These are phyloP conservation scores for Festucalex cinctus DNA, from an alignment of 2,113 vertebrate species.

Conservation along the genomic window DNA sequence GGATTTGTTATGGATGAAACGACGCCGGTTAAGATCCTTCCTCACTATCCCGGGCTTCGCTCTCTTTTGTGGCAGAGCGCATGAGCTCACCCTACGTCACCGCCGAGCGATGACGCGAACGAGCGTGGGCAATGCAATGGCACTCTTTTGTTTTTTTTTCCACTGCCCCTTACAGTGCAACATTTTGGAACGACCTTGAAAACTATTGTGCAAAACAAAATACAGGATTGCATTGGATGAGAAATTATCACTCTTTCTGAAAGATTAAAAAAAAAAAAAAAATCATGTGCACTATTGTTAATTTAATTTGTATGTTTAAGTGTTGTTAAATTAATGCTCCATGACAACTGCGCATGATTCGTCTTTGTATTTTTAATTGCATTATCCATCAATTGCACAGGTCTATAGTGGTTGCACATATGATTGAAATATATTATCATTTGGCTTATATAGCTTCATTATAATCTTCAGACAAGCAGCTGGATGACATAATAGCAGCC, in stretches of 20 bases:
- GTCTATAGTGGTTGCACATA: not conserved
- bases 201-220: too few species aligned
- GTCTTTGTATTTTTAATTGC: not conserved
- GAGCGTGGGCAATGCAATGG: not conserved
- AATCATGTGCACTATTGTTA: too few species aligned
- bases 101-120: not conserved
- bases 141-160: too few species aligned
- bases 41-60: conserved; percentile 2
- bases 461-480: not conserved
- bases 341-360: not conserved
- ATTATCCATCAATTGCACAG: not conserved
- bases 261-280: too few species aligned
- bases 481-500: not conserved
- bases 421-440: not conserved
- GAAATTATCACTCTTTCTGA: too few species aligned
- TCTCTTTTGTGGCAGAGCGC: not conserved
- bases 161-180: too few species aligned
- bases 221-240: too few species aligned
- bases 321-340: not conserved
- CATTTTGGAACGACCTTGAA: too few species aligned
- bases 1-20: conserved; percentile 22
- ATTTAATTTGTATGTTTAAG: too few species aligned
- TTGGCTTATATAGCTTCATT: not conserved
- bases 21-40: conserved; percentile 42
- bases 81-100: not conserved